Evolutionary conservation across 2,797 vertebrate species (phyloP).

Genomic region (Sparus aurata): DNA sequence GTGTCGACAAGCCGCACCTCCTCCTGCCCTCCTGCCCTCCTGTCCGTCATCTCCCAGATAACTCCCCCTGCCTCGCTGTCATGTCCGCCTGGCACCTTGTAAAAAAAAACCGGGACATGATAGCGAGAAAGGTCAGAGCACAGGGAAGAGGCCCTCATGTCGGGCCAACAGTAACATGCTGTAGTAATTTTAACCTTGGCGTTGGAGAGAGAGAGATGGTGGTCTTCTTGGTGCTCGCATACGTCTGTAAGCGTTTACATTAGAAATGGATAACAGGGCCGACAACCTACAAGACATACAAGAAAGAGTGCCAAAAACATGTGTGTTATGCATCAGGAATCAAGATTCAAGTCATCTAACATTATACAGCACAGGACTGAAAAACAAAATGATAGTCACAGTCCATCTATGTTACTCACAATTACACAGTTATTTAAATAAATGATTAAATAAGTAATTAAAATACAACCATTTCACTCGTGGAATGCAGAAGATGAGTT

Average conservation of each 20-base stretch:
- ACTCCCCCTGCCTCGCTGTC: slow-evolving; percentile 39
- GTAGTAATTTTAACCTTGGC: neutral
- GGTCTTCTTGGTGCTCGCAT: neutral
- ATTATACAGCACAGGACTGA: too few relatives aligned
- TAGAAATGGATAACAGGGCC: neutral
- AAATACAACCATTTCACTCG: too few relatives aligned
- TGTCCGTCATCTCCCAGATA: slow-evolving; percentile 52
- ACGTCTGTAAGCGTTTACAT: neutral
- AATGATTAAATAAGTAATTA: too few relatives aligned
- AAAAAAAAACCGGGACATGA: slow-evolving; percentile 45
- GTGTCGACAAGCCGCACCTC: slow-evolving; percentile 53
- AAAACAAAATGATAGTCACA: too few relatives aligned
- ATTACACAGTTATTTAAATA: too few relatives aligned
- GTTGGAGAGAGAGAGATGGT: too few relatives aligned
- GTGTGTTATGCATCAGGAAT: too few relatives aligned
- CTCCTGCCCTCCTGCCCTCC: slow-evolving; percentile 37
- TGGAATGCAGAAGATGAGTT: too few relatives aligned
- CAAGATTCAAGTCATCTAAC: too few relatives aligned
- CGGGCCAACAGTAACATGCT: neutral
- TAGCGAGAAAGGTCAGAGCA: slow-evolving; percentile 57
- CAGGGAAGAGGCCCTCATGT: slow-evolving; percentile 16
- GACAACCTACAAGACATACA: neutral
- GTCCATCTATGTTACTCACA: too few relatives aligned
- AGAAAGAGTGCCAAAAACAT: neutral
- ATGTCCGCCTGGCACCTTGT: slow-evolving; percentile 62